Evolutionary conservation across 2,797 vertebrate genomes (phyloP).

Genomic region (Arrhamphus sclerolepis): DNA sequence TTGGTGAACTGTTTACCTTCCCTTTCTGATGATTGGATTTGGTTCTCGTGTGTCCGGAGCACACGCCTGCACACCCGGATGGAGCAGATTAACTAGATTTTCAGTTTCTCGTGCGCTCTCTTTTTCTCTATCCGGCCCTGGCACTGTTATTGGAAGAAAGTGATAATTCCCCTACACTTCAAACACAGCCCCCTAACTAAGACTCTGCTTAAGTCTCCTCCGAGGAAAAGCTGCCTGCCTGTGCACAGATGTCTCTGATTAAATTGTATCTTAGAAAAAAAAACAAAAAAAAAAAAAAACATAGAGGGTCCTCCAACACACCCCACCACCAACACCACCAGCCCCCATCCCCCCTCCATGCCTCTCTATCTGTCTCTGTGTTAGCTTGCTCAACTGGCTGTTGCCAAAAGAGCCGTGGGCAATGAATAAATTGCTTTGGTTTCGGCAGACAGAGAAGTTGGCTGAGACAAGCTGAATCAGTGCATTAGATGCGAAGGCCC

Average conservation of each 20-base stretch:
- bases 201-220: constrained; percentile 85
- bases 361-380: constrained; percentile 76
- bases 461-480: constrained; percentile 98
- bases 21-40: constrained; percentile 78
- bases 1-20: constrained; percentile 79
- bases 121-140: constrained; percentile 60
- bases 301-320: constrained; percentile 76
- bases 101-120: constrained; percentile 75
- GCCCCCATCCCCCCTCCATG: constrained; percentile 53
- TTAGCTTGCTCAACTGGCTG: constrained; percentile 86
- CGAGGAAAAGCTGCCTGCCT: constrained; percentile 87
- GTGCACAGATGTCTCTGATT: constrained; percentile 99
- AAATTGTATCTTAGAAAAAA: constrained; percentile 92
- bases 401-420: constrained; percentile 98
- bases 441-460: constrained; percentile 98
- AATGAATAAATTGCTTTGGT: constrained; percentile 99
- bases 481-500: constrained; percentile 94
- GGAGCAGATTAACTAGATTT: constrained; percentile 80
- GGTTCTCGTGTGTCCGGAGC: constrained; percentile 74
- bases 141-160: constrained; percentile 83
- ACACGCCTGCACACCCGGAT: constrained; percentile 67
- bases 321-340: too few species aligned
- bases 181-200: constrained; percentile 88
- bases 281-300: constrained; percentile 62
- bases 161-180: constrained; percentile 91